Base-by-base conservation (phyloP, 2,113 vertebrate species). In the Myodes glareolus region DNA sequence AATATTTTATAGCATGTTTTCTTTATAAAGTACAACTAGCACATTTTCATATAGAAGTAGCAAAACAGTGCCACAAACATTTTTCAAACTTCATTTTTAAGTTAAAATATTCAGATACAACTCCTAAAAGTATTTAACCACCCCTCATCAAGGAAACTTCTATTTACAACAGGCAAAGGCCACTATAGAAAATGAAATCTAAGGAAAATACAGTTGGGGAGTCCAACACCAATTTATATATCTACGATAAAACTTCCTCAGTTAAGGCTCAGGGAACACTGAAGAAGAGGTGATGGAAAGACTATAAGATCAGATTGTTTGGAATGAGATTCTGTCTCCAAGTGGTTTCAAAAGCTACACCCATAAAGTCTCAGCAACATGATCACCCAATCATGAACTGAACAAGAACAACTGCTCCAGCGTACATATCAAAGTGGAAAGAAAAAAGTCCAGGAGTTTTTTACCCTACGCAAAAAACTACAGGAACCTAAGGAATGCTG, bases 1-100 rank as follows among this genome's bases (percentile, higher is more conserved):
- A 92, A 93, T 10, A 50, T 91, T 88, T 96, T 85, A 61, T 81
- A 78, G 91, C 52, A 90, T 94, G 1, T 92, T 88, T 93, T 93
- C 47, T 93, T 93, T 85, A 70, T 84, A 94, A 89, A 89, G 27
- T 39, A 82, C 10, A 19, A 88, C 70, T 81, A 91, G 16, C 13
- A 91, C 42, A 72, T 76, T 39, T 47, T 80, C 21, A 93, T 39
- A 86, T 25, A 93, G 3, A 39, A 31, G 4, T 23, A 94, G 76
- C 96, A 92, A 90, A 73, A 19, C 47, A 96, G 23, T 80, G 25
- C 91, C 13, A 63, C 36, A 29, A 45, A 14, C 39, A 42, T 36
- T 86, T 67, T 81, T 13, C 93, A 94, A 88, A 12, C 1, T 39
- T 82, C 65, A 88, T 55, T 77, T 90, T 95, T 89, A 82, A 55